Base-by-base conservation (phyloP, 1,140 invertebrate species). In the Gonioctena quinquepunctata region DNA sequence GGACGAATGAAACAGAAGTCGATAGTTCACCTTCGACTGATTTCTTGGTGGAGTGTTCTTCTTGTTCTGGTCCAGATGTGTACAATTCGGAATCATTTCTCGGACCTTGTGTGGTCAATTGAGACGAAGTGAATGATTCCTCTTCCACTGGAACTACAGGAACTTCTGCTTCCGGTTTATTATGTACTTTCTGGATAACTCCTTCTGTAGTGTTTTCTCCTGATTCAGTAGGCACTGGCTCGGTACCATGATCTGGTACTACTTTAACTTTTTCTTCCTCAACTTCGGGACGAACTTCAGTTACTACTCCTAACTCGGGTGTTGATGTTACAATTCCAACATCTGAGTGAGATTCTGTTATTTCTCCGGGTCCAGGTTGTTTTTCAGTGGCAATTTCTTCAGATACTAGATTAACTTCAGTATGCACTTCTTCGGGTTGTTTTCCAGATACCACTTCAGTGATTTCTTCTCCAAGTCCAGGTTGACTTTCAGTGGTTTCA, bases 1-100 rank as follows among this genome's bases (percentile, higher is more conserved):
- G 61, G 8, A 57, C 26, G 63, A 49, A 16, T 49, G 76, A 72
- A 33, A 54, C 52, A 33, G 79, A 76, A 21, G 80, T 77, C 0
- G 76, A 78, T 26, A 79, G 52, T 75, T 79, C 76, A 7, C 77
- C 77, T 42, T 68, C 64, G 23, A 77, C 52, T 13, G 61, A 50
- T 16, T 64, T 23, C 33, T 57, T 71, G 16, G 76, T 76, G 7
- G 72, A 60, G 19, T 27, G 52, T 64, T 70, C 73, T 22, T 48
- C 28, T n/a, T n/a, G n/a, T 66, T 66, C 27, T 23, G 74, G 70
- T 23, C 74, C 74, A 33, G 74, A 75, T 18, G 74, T 75, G 48
- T 65, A 75, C 16, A 75, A 22, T 48, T 63, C 69, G 1, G 57
- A 52, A 19, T 62, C n/a, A n/a, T 66, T 70, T 56, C 59, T 76